These are phyloP conservation scores for Spialia ferax DNA, from an alignment of 2,888 invertebrate genomes.

Conservation along the genomic window DNA sequence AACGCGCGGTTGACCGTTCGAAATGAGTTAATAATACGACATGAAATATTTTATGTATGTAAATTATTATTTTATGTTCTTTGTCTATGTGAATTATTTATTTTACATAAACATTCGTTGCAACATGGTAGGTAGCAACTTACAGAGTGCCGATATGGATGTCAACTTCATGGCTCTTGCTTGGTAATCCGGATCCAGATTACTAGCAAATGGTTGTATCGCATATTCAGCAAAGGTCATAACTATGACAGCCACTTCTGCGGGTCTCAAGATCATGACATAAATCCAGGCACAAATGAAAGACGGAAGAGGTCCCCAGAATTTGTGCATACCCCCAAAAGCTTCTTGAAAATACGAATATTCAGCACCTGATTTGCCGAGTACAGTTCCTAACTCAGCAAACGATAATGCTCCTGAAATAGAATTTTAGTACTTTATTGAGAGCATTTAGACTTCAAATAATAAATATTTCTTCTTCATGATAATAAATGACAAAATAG, in stretches of 20 bases:
- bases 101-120: too few relatives aligned
- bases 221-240: constrained; percentile 93
- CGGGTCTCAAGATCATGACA: constrained; percentile 91
- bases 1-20: not conserved
- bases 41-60: not conserved
- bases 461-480: too few relatives aligned
- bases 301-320: constrained; percentile 91
- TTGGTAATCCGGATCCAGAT: constrained; percentile 74
- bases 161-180: constrained; percentile 87
- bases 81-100: too few relatives aligned
- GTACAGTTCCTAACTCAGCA: constrained; percentile 93
- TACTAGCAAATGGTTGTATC: constrained; percentile 87
- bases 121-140: constrained; percentile 48
- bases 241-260: constrained; percentile 92
- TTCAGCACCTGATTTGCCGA: constrained; percentile 93
- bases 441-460: too few relatives aligned
- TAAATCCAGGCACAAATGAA: constrained; percentile 93
- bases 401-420: constrained; percentile 91
- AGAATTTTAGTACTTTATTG: not conserved
- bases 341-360: constrained; percentile 93
- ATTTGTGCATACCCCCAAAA: constrained; percentile 89
- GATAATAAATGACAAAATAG: constrained; percentile 1
- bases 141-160: constrained; percentile 89
- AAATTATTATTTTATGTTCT: not conserved
- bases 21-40: too few relatives aligned